phyloP scores from a whole-genome alignment of 2,888 invertebrate genomes.

The Macroteleia sp. region DNA sequence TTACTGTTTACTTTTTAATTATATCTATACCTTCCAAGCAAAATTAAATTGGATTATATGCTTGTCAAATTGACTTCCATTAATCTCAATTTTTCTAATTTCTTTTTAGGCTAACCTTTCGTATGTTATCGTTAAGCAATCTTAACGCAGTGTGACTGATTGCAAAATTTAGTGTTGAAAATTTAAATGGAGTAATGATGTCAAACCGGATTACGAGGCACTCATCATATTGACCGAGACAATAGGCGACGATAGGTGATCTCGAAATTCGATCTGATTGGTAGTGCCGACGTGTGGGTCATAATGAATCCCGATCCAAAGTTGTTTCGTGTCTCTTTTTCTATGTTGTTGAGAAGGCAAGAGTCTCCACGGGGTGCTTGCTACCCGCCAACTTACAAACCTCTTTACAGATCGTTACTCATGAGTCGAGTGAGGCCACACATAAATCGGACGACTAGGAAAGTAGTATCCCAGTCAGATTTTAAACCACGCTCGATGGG shows the following conservation, averaged over 20 bases:
- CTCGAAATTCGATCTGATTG: constrained; percentile 57
- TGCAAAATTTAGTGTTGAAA: constrained; percentile 29
- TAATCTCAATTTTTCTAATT: no score
- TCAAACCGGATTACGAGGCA: constrained; percentile 33
- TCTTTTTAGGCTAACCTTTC: no score
- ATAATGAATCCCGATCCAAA: constrained; percentile 41
- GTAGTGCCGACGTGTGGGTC: constrained; percentile 57
- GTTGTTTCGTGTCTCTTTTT: constrained; percentile 54
- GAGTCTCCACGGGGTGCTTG: constrained; percentile 78
- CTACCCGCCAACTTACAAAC: constrained; percentile 82
- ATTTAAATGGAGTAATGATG: constrained; percentile 32
- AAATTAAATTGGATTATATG: no score
- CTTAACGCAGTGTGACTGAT: constrained; percentile 12
- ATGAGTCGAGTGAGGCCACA: constrained; percentile 77
- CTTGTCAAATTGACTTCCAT: no score
- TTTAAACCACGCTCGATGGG: constrained; percentile 63
- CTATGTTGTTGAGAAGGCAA: constrained; percentile 67
- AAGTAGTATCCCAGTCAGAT: constrained; percentile 65
- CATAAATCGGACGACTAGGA: constrained; percentile 77
- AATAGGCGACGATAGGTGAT: constrained; percentile 59
- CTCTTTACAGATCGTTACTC: constrained; percentile 83
- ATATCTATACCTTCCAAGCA: no score
- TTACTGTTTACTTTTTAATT: no score
- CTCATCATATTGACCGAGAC: constrained; percentile 35
- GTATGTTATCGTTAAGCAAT: no score